Percentiles rank a stretch among this genome's conserved stretches.
phyloP scores from a whole-genome alignment of 1,140 invertebrate species.

The Globodera rostochiensis region DNA sequence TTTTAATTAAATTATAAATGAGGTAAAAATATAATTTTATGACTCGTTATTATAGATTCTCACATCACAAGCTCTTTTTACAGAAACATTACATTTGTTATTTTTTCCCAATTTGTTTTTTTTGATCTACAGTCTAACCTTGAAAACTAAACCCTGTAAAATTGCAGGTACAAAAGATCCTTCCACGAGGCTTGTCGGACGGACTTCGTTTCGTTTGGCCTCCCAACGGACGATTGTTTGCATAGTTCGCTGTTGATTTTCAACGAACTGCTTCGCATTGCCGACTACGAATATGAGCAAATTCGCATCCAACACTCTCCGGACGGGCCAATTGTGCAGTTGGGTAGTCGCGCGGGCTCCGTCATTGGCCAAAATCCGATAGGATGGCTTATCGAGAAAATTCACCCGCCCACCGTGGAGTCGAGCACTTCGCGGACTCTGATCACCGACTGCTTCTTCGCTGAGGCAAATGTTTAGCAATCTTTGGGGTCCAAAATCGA shows the following conservation, averaged over 20 bases:
- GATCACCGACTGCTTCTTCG: slow-evolving; percentile 78
- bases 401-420: slow-evolving; percentile 70
- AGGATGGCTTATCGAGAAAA: slow-evolving; percentile 50
- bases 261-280: slow-evolving; percentile 89
- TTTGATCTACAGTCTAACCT: too few species aligned
- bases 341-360: slow-evolving; percentile 21
- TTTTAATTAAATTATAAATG: not conserved
- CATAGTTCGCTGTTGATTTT: slow-evolving; percentile 90
- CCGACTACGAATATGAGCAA: slow-evolving; percentile 82
- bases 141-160: not conserved
- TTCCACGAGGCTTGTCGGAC: slow-evolving; percentile 78
- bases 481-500: not conserved
- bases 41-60: too few species aligned
- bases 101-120: too few species aligned
- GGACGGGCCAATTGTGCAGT: slow-evolving; percentile 24
- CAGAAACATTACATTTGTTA: too few species aligned
- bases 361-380: slow-evolving; percentile 54
- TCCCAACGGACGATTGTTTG: slow-evolving; percentile 80
- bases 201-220: slow-evolving; percentile 45
- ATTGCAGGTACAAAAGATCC: slow-evolving; percentile 73
- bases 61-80: too few species aligned
- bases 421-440: slow-evolving; percentile 83
- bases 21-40: too few species aligned
- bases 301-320: slow-evolving; percentile 68
- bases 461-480: slow-evolving; percentile 74